phyloP scores from a whole-genome alignment of 1,140 invertebrate genomes.

The Dolichoris vasculosae region DNA sequence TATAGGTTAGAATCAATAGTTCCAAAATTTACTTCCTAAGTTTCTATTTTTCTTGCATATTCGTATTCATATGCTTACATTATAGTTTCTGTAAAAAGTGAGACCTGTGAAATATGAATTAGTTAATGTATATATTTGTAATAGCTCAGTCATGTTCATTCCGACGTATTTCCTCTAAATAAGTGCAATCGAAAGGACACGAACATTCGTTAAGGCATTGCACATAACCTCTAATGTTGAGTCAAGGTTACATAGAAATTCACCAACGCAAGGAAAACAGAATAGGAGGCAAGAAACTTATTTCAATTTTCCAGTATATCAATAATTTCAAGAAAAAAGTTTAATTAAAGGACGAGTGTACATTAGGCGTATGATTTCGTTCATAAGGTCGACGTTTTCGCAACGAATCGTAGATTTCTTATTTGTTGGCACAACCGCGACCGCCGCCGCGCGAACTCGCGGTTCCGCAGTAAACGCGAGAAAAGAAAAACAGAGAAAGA shows the following conservation, averaged over 20 bases:
- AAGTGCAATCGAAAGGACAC: neutral
- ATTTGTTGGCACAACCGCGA: slow-evolving; percentile 67
- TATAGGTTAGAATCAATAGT: neutral
- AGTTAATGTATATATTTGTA: neutral
- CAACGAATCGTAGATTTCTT: slow-evolving; percentile 68
- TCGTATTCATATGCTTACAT: neutral
- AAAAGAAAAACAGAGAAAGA: slow-evolving; percentile 54
- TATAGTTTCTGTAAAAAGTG: neutral
- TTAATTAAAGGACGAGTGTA: neutral
- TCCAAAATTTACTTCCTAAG: neutral
- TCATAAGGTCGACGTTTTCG: slow-evolving; percentile 67
- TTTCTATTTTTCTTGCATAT: neutral
- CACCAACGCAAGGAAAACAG: neutral
- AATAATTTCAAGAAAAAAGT: neutral
- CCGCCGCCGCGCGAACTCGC: slow-evolving; percentile 17
- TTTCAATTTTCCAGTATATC: slow-evolving; percentile 13
- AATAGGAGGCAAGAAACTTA: neutral
- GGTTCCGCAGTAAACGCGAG: slow-evolving; percentile 5
- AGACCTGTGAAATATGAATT: neutral
- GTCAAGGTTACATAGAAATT: neutral
- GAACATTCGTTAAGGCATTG: neutral
- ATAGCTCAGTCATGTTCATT: neutral
- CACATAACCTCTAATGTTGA: neutral
- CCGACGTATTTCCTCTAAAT: neutral
- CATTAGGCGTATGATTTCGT: neutral